Base-by-base conservation (phyloP, 1,140 invertebrate species). In the Drosophila pallidifrons region DNA sequence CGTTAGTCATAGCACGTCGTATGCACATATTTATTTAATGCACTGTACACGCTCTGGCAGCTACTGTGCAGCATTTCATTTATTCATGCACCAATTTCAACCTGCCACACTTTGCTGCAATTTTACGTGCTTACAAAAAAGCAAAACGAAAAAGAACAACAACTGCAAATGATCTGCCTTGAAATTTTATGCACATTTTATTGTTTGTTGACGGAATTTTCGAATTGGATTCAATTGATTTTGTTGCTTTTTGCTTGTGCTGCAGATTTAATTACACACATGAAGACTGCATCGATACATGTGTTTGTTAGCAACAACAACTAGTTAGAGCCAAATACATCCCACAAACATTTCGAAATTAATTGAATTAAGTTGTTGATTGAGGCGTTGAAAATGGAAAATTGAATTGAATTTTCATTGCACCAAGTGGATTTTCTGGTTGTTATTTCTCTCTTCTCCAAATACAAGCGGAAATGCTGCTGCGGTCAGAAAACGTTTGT, bases 281-380 rank as follows among this genome's bases (percentile, higher is more conserved):
- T n/a, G n/a, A 41, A 49, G 8, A 43, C 43, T 10, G 25, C 5
- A 4, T 16, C 25, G 49, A 28, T 5, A 28, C 13, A 25, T 51
- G 35, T 60, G 63, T 54, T 55, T 57, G 45, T 60, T 54, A 20
- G 30, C 30, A 6, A 8, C 30, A 32, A 8, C 20, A 54, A 38
- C n/a, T 43, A 54, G 20, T 66, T 30, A 10, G n/a, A 60, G 41
- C 41, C 41, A 13, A 43, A 25, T 25, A 4, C 68, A 65, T 54
- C 63, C 78, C 74, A 70, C 65, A 77, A 80, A 74, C 66, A 69
- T 80, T 75, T 74, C 59, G 60, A 79, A 87, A 82, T 79, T 88
- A 88, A 88, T 87, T 87, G 73, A 82, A 86, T 82, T 82, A 87
- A 87, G 68, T 68, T 81, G 82, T 81, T 85, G 82, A 86, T 71